Percentiles rank a stretch among this genome's conserved stretches.
phyloP scores from a whole-genome alignment of 2,113 vertebrate species.

The Lates calcarifer region DNA sequence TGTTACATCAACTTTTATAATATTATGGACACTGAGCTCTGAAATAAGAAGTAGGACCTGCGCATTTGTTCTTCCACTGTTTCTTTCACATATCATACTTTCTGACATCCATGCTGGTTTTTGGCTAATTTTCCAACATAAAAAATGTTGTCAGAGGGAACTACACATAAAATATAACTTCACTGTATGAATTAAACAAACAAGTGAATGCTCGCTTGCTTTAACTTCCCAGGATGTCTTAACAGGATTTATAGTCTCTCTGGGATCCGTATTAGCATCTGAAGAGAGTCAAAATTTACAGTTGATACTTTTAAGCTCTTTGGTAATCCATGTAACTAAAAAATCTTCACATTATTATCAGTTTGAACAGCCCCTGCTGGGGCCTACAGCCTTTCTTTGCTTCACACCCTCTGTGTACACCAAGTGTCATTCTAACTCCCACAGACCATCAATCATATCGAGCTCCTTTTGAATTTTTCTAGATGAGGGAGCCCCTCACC shows the following conservation, averaged over 20 bases:
- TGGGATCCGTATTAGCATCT: slow-evolving; percentile 2
- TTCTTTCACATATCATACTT: neutral
- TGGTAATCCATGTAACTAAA: slow-evolving; percentile 5
- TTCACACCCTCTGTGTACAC: slow-evolving; percentile 67
- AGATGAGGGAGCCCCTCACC: slow-evolving; percentile 55
- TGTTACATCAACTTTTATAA: slow-evolving; percentile 41
- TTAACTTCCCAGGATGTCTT: slow-evolving; percentile 17
- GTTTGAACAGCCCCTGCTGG: slow-evolving; percentile 40
- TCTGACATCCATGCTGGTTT: neutral
- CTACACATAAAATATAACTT: slow-evolving; percentile 1
- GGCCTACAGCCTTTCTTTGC: slow-evolving; percentile 59
- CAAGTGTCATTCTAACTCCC: slow-evolving; percentile 58
- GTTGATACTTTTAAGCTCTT: slow-evolving; percentile 12
- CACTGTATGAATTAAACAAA: neutral
- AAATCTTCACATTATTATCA: slow-evolving; percentile 32
- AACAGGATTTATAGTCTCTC: slow-evolving; percentile 17
- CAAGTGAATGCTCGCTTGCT: neutral
- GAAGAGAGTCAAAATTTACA: neutral
- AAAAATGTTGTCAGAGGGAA: neutral
- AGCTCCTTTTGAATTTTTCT: slow-evolving; percentile 57
- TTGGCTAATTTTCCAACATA: neutral
- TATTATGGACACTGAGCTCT: slow-evolving; percentile 7
- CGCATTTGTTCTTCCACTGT: neutral
- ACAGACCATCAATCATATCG: slow-evolving; percentile 76
- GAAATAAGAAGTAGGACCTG: slow-evolving; percentile 7